phyloP scores from a whole-genome alignment of 2,888 invertebrate species.

The Trissolcus japonicus region DNA sequence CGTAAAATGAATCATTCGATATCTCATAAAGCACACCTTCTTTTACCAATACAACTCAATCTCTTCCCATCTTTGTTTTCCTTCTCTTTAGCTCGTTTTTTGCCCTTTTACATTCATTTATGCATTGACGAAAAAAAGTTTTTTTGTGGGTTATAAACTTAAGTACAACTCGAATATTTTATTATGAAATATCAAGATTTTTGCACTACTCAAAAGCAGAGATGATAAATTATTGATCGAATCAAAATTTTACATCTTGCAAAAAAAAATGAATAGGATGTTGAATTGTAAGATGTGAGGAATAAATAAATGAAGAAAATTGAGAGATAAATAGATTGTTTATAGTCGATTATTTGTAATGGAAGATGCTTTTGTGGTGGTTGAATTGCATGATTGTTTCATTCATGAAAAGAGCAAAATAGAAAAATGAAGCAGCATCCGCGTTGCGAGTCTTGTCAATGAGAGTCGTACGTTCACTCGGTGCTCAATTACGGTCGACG shows the following conservation, averaged over 20 bases:
- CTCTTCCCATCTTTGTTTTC: slow-evolving; percentile 6
- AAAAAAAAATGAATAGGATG: too few species aligned
- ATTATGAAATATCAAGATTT: too few species aligned
- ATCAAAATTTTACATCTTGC: too few species aligned
- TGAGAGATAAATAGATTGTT: too few species aligned
- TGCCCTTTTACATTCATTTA: not conserved
- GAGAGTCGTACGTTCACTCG: slow-evolving; percentile 50
- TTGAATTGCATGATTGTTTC: slow-evolving; percentile 20
- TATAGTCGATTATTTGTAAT: too few species aligned
- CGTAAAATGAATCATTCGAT: slow-evolving; percentile 46
- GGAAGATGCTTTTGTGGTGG: too few species aligned
- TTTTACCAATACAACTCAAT: slow-evolving; percentile 17
- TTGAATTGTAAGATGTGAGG: too few species aligned
- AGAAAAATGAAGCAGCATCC: slow-evolving; percentile 36
- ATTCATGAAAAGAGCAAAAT: slow-evolving; percentile 51
- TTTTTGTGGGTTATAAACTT: not conserved
- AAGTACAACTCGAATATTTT: too few species aligned
- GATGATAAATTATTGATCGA: too few species aligned
- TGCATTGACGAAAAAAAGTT: not conserved
- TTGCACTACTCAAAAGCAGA: too few species aligned
- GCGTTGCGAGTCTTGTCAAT: slow-evolving; percentile 42
- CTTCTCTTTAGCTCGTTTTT: not conserved
- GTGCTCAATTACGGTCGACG: slow-evolving; percentile 40
- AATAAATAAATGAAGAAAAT: too few species aligned
- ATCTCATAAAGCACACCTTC: slow-evolving; percentile 40